Evolutionary conservation across 1,140 invertebrate species (phyloP), one percentile per base, ranked within the genome.

Genomic region (Colletes latitarsis): DNA sequence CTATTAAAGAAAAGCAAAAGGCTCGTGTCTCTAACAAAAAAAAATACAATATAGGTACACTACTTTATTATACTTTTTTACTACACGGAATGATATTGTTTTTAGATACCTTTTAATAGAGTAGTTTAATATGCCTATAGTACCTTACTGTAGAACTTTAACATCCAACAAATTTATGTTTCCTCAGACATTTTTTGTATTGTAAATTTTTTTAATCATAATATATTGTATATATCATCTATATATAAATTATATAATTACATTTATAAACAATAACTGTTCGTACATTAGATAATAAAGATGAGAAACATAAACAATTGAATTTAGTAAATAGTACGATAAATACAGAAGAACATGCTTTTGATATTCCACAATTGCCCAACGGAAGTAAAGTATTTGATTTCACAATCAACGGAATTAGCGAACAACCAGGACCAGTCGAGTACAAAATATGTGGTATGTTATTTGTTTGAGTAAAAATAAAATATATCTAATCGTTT

Each of bases 361-460:
- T 63, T 9, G 41, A 69, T 41, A 21, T 76, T 46, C n/a, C 49
- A 55, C 41, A 10, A 14, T 12, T 60, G 0, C 55, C 57, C 6
- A 55, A 81, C 1, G 43, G 81, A 5, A 74, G 66, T 19, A 77
- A 79, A 73, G 52, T 76, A n/a, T 84, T 77, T 15, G 66, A 73
- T 70, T 89, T 77, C 46, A 77, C 62, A 5, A 58, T 82, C 4
- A 78, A 58, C 8, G 82, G 62, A 57, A 41, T 88, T 17, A n/a
- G 46, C 0, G 63, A 82, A 10, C 82, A 77, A 4, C 14, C 75
- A 64, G 79, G 58, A 21, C 69, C 62, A 0, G 55, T 81, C 0
- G 66, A 85, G 55, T 79, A 86, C 21, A 86, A 88, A 85, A 82
- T 88, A 62, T 75, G 69, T 15, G 87, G 82, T 85, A 83, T 64